Evolutionary conservation across 1,140 invertebrate genomes (phyloP), one percentile per base, ranked within the genome.

Genomic region (Procambarus clarkii): DNA sequence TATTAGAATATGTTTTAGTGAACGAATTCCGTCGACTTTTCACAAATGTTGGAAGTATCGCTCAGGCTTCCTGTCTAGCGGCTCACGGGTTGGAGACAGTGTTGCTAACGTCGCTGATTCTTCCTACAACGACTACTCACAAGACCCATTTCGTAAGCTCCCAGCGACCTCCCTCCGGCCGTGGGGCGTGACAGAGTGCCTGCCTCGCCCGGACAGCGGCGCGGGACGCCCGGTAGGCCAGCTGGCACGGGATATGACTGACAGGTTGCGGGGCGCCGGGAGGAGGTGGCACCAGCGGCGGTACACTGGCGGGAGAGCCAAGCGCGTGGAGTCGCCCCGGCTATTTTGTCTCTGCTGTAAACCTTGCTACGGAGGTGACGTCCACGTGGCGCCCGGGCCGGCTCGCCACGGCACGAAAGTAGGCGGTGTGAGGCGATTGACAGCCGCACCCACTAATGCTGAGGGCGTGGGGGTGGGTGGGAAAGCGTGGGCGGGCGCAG

Each of bases 41-140:
- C 74, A 76, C 78, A 86, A 86, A 86, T 78, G 85, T 86, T 78
- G 85, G 85, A 60, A 50, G 85, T 64, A 86, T 77, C 76, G 76
- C 76, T 86, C 76, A 60, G 85, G 85, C 85, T 86, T 86, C 85
- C 85, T 86, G 85, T 86, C 85, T 86, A 86, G 85, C 76, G 74
- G 85, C 85, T 86, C 85, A 86, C 71, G 85, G 74, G 85, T 86
- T 83, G 60, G 71, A 71, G 85, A 86, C 85, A 86, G 85, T 86
- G 85, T 86, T 77, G 74, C 85, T 60, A 78, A 86, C 71, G 74
- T 44, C 45, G 34, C 45, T 45, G 18, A 78, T n/a, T 60, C 7
- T 60, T 50, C 85, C 9, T 48, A 48, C 15, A 83, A 64, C 81
- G 24, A 69, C 81, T 21, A 50, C 0, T 15, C 60, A 45, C 24